These are phyloP conservation scores for Oxycera nigricornis DNA, from an alignment of 2,888 invertebrate genomes.

Conservation along the genomic window DNA sequence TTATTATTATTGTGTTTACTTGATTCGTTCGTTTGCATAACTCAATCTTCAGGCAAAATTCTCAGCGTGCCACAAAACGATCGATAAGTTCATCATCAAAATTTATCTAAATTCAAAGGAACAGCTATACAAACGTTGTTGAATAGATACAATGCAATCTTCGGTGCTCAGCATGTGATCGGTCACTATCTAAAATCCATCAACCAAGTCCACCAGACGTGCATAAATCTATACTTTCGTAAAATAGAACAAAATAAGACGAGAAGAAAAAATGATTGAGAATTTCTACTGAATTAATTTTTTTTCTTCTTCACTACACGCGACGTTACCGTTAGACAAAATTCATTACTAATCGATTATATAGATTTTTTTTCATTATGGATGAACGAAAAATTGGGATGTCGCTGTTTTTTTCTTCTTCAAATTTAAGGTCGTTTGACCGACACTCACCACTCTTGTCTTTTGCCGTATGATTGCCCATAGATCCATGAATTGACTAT, in stretches of 20 bases:
- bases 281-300: background rate
- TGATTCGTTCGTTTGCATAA: no score
- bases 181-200: background rate
- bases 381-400: background rate
- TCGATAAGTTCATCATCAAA: no score
- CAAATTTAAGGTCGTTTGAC: conserved; percentile 34
- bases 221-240: background rate
- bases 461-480: background rate
- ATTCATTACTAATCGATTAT: conserved; percentile 38
- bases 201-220: background rate
- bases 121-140: no score
- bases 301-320: background rate
- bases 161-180: no score
- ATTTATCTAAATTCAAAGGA: no score
- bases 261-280: background rate
- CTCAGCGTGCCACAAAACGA: no score
- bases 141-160: no score
- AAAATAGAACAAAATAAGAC: background rate
- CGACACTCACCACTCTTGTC: background rate
- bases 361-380: background rate
- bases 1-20: no score
- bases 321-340: conserved; percentile 26
- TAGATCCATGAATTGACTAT: no score
- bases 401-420: no score
- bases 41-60: no score